Percentiles rank a stretch among this genome's conserved stretches.
These are phyloP conservation scores for Daboia siamensis DNA, from an alignment of 2,113 vertebrate genomes.

Conservation along the genomic window DNA sequence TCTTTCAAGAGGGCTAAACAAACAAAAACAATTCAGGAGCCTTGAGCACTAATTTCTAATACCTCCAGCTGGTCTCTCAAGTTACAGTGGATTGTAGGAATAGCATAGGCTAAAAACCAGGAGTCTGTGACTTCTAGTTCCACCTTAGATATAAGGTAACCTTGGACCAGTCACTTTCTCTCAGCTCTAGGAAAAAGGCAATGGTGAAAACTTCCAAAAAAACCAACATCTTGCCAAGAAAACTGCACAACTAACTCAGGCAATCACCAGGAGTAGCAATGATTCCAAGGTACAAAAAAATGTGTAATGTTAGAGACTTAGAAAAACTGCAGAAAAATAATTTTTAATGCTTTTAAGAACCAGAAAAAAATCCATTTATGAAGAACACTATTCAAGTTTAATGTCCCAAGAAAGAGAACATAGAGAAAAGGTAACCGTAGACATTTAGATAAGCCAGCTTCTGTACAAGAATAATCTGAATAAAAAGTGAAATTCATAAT, in stretches of 20 bases:
- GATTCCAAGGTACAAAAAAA: background rate
- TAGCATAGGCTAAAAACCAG: background rate
- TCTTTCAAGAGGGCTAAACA: background rate
- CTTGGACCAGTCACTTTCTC: background rate
- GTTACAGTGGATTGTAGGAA: background rate
- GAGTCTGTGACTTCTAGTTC: background rate
- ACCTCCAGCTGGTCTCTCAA: background rate
- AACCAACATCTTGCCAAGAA: background rate
- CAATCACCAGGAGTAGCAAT: background rate
- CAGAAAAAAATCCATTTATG: background rate
- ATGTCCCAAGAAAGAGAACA: background rate
- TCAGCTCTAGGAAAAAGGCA: background rate
- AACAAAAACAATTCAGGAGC: background rate
- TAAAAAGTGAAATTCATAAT: background rate
- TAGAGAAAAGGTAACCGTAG: background rate
- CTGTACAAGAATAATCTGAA: background rate
- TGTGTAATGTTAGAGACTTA: background rate
- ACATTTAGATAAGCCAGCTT: background rate
- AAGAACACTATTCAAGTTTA: background rate
- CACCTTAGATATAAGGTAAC: background rate
- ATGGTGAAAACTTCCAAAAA: background rate
- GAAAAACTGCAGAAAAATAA: constrained; percentile 14
- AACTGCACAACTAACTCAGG: background rate
- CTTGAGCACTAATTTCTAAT: background rate
- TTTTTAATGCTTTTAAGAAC: constrained; percentile 14